Conservation (phyloP, 2,113 vertebrate genomes). For the Sinocyclocheilus anshuiensis region DNA sequence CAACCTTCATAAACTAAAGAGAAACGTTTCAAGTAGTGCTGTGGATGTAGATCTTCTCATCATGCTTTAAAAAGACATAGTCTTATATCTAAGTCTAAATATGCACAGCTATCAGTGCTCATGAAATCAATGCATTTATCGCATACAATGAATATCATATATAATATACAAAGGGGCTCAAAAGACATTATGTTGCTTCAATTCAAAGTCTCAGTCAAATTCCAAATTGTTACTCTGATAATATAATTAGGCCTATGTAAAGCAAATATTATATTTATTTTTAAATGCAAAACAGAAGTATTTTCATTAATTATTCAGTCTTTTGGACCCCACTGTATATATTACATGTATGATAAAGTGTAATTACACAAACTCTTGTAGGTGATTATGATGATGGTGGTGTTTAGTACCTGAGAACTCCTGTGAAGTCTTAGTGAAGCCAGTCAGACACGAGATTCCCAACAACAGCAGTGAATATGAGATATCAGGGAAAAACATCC, state of each 20-base stretch:
- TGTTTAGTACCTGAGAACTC: conserved; percentile 80
- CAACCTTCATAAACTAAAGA: not conserved
- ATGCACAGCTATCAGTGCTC: not conserved
- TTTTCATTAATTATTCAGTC: not conserved
- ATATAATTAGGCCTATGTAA: not conserved
- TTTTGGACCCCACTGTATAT: not conserved
- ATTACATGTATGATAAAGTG: not conserved
- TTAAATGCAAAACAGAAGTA: not conserved
- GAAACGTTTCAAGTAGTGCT: not conserved
- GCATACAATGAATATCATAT: not conserved
- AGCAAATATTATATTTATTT: not conserved
- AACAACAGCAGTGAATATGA: conserved; percentile 74
- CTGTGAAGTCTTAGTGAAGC: conserved; percentile 74
- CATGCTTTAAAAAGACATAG: not conserved
- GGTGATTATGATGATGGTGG: not conserved
- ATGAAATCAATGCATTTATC: not conserved
- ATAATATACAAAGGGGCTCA: too few relatives aligned
- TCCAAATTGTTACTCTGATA: not conserved
- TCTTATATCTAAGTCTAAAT: not conserved
- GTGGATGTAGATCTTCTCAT: too few relatives aligned
- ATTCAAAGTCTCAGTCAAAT: too few relatives aligned
- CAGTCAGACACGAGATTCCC: conserved; percentile 78
- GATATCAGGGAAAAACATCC: conserved; percentile 83
- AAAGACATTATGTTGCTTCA: too few relatives aligned
- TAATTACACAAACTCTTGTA: not conserved